Percentiles rank a stretch among this genome's conserved stretches.
Conservation (phyloP, 2,797 vertebrate species). For the Neopelma chrysocephalum region DNA sequence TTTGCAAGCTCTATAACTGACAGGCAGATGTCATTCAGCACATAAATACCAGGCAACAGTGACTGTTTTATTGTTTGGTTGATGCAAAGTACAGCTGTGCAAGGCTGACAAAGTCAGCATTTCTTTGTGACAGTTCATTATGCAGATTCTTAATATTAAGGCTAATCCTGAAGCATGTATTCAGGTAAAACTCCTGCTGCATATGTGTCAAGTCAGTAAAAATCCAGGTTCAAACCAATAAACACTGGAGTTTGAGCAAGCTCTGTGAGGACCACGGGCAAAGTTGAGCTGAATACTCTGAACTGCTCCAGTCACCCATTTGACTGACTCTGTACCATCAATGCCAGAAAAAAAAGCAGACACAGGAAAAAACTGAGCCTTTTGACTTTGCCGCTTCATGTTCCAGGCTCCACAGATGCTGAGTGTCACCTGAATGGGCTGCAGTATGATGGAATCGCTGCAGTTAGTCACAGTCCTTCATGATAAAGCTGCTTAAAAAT, state of each 20-base stretch:
- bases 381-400: background rate
- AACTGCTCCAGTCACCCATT: background rate
- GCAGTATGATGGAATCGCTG: background rate
- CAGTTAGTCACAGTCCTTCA: background rate
- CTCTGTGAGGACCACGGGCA: background rate
- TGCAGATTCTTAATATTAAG: background rate
- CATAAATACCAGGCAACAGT: background rate
- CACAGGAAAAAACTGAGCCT: background rate
- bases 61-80: slow-evolving; percentile 2
- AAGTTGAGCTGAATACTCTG: background rate
- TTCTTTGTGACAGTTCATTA: slow-evolving; percentile 26
- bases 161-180: background rate
- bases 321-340: background rate
- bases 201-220: background rate
- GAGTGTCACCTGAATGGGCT: background rate
- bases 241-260: background rate
- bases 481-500: background rate
- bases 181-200: background rate
- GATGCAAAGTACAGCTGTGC: slow-evolving; percentile 17
- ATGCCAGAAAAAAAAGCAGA: background rate
- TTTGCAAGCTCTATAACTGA: background rate
- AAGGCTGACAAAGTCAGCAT: slow-evolving; percentile 1
- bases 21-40: background rate
- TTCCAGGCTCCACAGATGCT: accelerated
- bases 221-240: background rate